Evolutionary conservation across 2,888 invertebrate genomes (phyloP).

Genomic region (Nezara viridula): DNA sequence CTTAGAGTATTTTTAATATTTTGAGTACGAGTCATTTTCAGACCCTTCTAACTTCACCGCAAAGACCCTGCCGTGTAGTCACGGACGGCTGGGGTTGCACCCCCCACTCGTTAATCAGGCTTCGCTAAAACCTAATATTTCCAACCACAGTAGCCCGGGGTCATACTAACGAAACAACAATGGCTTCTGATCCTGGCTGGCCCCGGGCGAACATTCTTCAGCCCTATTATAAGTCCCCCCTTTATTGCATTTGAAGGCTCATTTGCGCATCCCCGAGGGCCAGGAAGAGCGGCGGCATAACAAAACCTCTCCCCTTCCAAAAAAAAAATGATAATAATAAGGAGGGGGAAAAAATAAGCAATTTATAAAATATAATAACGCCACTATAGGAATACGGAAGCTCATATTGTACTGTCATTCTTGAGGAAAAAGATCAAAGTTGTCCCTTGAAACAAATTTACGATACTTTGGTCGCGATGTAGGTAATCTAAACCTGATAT

Average conservation of each 20-base stretch:
- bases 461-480: too few relatives aligned
- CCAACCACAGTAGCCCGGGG: conserved; percentile 23
- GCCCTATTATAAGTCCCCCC: conserved; percentile 2
- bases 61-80: background rate
- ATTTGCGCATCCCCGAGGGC: conserved; percentile 25
- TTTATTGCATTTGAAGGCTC: conserved; percentile 48
- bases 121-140: background rate
- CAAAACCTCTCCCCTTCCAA: too few relatives aligned
- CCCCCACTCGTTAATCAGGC: background rate
- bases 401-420: background rate
- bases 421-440: too few relatives aligned
- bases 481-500: too few relatives aligned
- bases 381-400: background rate
- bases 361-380: conserved; percentile 15
- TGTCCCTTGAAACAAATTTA: too few relatives aligned
- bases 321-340: background rate
- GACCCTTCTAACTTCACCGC: background rate
- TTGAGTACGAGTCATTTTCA: background rate
- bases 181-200: background rate
- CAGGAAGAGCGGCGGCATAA: background rate
- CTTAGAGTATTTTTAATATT: too few relatives aligned
- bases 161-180: background rate
- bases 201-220: conserved; percentile 7
- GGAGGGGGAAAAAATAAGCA: background rate
- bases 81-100: background rate